A percentile compares a stretch with the other conserved stretches of the same genome.
phyloP scores from a whole-genome alignment of 2,888 invertebrate species.

The Tenthredo notha region DNA sequence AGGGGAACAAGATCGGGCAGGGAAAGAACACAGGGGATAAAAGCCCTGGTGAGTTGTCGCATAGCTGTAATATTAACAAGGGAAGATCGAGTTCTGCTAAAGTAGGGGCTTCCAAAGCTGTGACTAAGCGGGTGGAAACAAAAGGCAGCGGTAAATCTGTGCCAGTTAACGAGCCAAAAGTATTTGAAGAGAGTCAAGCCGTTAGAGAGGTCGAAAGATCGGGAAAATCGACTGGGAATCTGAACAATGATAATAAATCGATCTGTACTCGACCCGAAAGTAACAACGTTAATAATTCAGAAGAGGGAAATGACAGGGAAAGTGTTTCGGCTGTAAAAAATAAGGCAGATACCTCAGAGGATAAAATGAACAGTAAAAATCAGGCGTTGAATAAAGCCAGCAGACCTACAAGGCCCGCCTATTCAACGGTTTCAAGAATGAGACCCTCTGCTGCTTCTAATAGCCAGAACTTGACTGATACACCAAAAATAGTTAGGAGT shows the following conservation, averaged over 20 bases:
- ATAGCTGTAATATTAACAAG: constrained; percentile 62
- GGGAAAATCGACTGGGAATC: not conserved
- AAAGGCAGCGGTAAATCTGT: not conserved
- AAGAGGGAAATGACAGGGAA: not conserved
- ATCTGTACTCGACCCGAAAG: not conserved
- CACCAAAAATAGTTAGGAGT: constrained; percentile 71
- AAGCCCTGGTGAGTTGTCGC: constrained; percentile 62
- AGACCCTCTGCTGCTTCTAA: constrained; percentile 58
- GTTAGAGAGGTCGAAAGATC: not conserved
- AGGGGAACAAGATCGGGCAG: constrained; percentile 18
- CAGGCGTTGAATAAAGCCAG: not conserved
- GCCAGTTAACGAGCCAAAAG: not conserved
- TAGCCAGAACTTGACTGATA: constrained; percentile 59
- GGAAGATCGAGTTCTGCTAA: constrained; percentile 67
- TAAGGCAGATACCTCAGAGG: not conserved
- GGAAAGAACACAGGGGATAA: constrained; percentile 44
- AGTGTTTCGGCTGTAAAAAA: not conserved
- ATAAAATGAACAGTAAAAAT: constrained; percentile 53
- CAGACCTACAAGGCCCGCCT: constrained; percentile 72
- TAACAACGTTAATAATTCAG: not conserved
- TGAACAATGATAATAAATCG: not conserved
- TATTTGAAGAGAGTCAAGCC: not conserved
- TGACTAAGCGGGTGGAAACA: constrained; percentile 62
- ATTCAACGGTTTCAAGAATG: constrained; percentile 78
- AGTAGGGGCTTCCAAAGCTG: constrained; percentile 60